Conservation (phyloP, 1,140 invertebrate species). For the Musca vetustissima region DNA sequence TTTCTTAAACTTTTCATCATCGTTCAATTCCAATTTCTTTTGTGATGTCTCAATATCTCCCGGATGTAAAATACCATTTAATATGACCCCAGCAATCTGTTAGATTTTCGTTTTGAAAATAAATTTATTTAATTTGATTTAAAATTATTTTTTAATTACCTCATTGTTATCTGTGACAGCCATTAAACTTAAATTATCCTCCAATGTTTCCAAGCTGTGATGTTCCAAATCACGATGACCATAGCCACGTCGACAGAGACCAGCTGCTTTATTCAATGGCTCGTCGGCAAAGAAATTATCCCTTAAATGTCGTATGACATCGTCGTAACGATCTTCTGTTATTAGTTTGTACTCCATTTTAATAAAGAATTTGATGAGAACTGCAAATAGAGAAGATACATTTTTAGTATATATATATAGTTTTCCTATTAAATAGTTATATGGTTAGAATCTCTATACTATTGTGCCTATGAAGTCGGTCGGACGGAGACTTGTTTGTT, state of each 20-base stretch:
- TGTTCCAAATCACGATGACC: slow-evolving; percentile 71
- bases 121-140: too few relatives aligned
- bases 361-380: neutral
- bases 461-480: too few relatives aligned
- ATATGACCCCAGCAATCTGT: slow-evolving; percentile 67
- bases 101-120: too few relatives aligned
- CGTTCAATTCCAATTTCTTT: slow-evolving; percentile 60
- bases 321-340: slow-evolving; percentile 58
- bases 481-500: too few relatives aligned
- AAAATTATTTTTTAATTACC: slow-evolving; percentile 54
- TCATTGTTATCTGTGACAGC: slow-evolving; percentile 61
- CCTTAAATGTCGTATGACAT: slow-evolving; percentile 70
- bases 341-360: slow-evolving; percentile 60
- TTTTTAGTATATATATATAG: too few relatives aligned
- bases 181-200: slow-evolving; percentile 73
- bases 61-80: slow-evolving; percentile 64
- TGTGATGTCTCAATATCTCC: slow-evolving; percentile 63
- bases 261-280: slow-evolving; percentile 75
- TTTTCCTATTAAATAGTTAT: too few relatives aligned
- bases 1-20: slow-evolving; percentile 65
- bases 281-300: slow-evolving; percentile 78
- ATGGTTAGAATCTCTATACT: too few relatives aligned
- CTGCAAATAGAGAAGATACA: too few relatives aligned
- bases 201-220: slow-evolving; percentile 69
- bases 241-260: slow-evolving; percentile 66